Base-by-base conservation (phyloP, 2,797 vertebrate species). In the Sarcophilus harrisii region DNA sequence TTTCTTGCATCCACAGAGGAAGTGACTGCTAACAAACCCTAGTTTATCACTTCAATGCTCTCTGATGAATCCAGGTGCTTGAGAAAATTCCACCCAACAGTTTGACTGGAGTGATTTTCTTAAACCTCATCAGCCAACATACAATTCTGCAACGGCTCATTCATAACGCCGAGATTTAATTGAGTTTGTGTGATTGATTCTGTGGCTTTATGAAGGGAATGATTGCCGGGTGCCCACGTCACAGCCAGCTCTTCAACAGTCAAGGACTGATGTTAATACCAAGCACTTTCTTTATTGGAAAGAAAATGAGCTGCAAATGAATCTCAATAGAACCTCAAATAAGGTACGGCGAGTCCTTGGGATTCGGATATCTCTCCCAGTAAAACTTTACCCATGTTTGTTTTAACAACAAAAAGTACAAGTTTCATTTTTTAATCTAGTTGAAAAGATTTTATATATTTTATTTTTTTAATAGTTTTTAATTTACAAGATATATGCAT, bases 101-200 rank as follows among this genome's bases (percentile, higher is more conserved):
- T 93, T 94, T 28, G 73, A 27, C 62, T 21, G 87, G 54, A 58
- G 55, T 49, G 49, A 90, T 81, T 90, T 81, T 94, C 93, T 92
- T 8, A 45, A 93, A 93, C 90, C 92, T 87, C 73, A 87, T 87
- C 73, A 87, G 10, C 73, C 73, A 49, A 87, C 73, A 87, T 87
- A 87, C 73, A 87, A 87, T 87, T 87, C 73, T 13, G 14, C 32
- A n/a, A 21, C 28, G 8, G 21, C 52, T 73, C 92, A 90, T 90
- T 52, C 12, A 92, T 91, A 58, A 38, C 89, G 59, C 93, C 57
- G 55, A 95, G 90, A 52, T 27, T 4, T 0, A 9, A 90, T 38
- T 45, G 73, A 87, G 73, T 87, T 87, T 87, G 73, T 49, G 38
- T 27, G 73, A 87, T 87, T 87, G 38, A 87, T 49, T 87, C 73